Base-by-base conservation (phyloP, 2,113 vertebrate genomes). In the Epinephelus cyanopodus region DNA sequence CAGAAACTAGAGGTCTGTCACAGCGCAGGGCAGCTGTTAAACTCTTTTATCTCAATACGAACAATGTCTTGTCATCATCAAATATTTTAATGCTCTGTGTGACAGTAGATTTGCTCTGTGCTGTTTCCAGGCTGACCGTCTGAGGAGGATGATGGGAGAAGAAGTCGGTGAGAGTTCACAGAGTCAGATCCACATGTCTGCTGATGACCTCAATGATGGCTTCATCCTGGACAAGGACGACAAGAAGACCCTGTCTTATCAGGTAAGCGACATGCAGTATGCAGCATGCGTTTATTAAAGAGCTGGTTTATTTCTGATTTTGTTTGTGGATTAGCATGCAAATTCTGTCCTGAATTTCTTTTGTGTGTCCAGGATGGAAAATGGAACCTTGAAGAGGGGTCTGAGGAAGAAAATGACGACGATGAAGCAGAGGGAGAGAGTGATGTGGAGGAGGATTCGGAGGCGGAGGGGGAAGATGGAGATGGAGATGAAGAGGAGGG, bases 141-240 rank as follows among this genome's bases (percentile, higher is more conserved):
- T 97, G n/a, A 95, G 94, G 67, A 97, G 98, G 73, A 99, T 99
- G 98, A 92, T 17, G 82, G 98, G 97, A 25, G 94, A 95, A 2
- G 93, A 94, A 10, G 95, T 87, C 0, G 87, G 79, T 2, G 89
- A 68, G 0, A 50, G 18, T 0, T 27, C 45, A 1, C 94, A 92
- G 87, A 95, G 79, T 68, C 90, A 84, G 2, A 93, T 60, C 27
- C 97, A 98, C 4, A 0, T 94, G 50, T 99, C 98, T 1, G 98
- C 98, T 0, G 98, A 99, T 29, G 98, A 99, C 87, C 92, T 99
- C 17, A 96, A 95, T 1, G 98, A 99, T 0, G 96, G 97, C 65
- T 99, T 99, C 79, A 82, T 98, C 39, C 94, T 99, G 7, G 96
- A 97, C 75, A 95, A 93, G 48, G 96, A 97, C 0, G 97, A 98